Conservation (phyloP, 2,113 vertebrate genomes). For the Percopsis transmontana region DNA sequence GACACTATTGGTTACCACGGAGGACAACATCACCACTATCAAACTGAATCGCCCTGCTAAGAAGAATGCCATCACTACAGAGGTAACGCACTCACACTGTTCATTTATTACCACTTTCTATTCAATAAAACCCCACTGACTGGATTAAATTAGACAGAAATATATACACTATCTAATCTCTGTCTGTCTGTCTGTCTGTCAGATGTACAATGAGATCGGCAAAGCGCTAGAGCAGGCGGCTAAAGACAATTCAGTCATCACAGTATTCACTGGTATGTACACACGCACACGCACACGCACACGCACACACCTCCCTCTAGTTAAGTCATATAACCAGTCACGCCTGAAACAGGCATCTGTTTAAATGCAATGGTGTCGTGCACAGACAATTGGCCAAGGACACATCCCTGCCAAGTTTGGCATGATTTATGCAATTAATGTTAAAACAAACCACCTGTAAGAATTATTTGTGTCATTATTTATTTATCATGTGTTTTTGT, state of each 20-base stretch:
- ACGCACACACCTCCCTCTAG: not conserved
- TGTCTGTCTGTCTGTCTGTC: conserved; percentile 23
- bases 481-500: too few species aligned
- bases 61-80: conserved; percentile 87
- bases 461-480: too few species aligned
- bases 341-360: too few species aligned
- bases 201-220: conserved; percentile 93
- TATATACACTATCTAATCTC: not conserved
- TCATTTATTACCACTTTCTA: not conserved
- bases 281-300: not conserved
- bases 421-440: too few species aligned
- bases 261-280: conserved; percentile 87
- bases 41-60: conserved; percentile 85
- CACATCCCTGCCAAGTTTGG: too few species aligned
- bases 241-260: conserved; percentile 82
- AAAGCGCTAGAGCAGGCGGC: conserved; percentile 84
- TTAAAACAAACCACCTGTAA: too few species aligned
- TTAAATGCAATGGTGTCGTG: too few species aligned
- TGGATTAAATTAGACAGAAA: not conserved
- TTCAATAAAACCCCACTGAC: not conserved
- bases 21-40: conserved; percentile 89
- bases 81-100: conserved; percentile 69
- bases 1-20: conserved; percentile 79
- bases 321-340: not conserved
- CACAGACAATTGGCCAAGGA: too few species aligned